phyloP scores from a whole-genome alignment of 2,888 invertebrate species.

The Calliopum simillimum region DNA sequence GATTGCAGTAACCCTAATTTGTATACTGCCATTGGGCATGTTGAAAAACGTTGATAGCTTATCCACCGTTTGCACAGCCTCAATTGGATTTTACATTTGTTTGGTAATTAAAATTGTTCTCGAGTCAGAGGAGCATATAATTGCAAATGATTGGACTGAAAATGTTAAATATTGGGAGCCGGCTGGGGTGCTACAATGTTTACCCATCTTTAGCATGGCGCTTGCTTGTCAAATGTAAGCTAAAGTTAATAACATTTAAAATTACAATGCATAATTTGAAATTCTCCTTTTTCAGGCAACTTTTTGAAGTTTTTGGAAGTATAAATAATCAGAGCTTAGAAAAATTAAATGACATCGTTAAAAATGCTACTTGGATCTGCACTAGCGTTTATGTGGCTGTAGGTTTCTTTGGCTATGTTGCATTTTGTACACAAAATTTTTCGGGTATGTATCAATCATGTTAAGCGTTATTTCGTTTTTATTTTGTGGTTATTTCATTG shows the following conservation, averaged over 20 bases:
- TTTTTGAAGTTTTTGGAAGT: conserved; percentile 93
- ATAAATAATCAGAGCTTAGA: conserved; percentile 88
- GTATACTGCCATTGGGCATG: conserved; percentile 90
- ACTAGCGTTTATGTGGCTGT: conserved; percentile 90
- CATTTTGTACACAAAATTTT: conserved; percentile 83
- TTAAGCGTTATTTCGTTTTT: background rate
- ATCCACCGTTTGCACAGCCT: conserved; percentile 87
- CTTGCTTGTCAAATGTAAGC: conserved; percentile 95
- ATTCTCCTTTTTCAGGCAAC: conserved; percentile 72
- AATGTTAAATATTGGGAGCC: conserved; percentile 85
- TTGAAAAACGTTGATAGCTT: conserved; percentile 91
- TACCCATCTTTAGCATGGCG: conserved; percentile 97
- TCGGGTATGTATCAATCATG: conserved; percentile 67
- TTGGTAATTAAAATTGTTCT: conserved; percentile 86
- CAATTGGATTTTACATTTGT: conserved; percentile 91
- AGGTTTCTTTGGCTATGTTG: conserved; percentile 91
- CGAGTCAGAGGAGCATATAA: conserved; percentile 81
- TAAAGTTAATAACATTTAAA: background rate
- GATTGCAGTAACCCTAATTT: conserved; percentile 79
- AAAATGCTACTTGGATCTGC: conserved; percentile 91
- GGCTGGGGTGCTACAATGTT: conserved; percentile 86
- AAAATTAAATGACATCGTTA: conserved; percentile 88
- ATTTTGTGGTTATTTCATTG: too few species aligned
- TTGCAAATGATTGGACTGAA: conserved; percentile 79
- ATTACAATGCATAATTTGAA: background rate